Base-by-base conservation (phyloP, 2,797 vertebrate genomes). In the Taenioides sp. region DNA sequence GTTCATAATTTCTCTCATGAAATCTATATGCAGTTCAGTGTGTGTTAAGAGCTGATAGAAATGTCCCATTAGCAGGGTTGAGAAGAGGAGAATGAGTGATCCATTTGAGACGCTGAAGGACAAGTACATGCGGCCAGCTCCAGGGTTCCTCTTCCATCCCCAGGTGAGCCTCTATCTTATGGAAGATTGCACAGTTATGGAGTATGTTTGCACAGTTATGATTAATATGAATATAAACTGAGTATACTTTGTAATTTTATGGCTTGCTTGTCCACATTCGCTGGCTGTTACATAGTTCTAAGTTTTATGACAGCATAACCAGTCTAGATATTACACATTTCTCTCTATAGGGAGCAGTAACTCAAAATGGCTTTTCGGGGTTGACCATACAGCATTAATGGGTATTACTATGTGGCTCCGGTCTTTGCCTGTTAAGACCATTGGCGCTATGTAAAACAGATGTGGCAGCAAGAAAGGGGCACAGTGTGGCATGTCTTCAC, bases 61-160 rank as follows among this genome's bases (percentile, higher is more conserved):
- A 93, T 98, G 93, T 94, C 95, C 93, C 90, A 89, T 97, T 97
- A 96, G 94, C 97, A 99, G 98, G 96, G 98, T 99, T 97, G 98
- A 99, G 92, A 99, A 99, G 93, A 97, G 98, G 95, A 99, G 99
- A 89, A 94, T 98, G 92, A 96, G 93, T 73, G 98, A 99, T 90
- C 98, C 98, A 86, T 96, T 99, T 91, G 97, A 99, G 94, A 95
- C 95, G 92, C 96, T 99, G 89, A 99, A 99, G 92, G 97, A 99
- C 90, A 99, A 99, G 89, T 99, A 98, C 93, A 98, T 99, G 96
- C 96, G 97, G 78, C 97, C 97, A 54, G 92, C 96, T 69, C 97
- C 98, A 0, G 96, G 97, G 81, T 98, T 99, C 92, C 94, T 99
- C 88, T 98, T 99, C 92, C 98, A 99, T 89, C 98, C 98, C 87